Base-by-base conservation (phyloP, 2,797 vertebrate genomes). In the Coracias cyanogaster region DNA sequence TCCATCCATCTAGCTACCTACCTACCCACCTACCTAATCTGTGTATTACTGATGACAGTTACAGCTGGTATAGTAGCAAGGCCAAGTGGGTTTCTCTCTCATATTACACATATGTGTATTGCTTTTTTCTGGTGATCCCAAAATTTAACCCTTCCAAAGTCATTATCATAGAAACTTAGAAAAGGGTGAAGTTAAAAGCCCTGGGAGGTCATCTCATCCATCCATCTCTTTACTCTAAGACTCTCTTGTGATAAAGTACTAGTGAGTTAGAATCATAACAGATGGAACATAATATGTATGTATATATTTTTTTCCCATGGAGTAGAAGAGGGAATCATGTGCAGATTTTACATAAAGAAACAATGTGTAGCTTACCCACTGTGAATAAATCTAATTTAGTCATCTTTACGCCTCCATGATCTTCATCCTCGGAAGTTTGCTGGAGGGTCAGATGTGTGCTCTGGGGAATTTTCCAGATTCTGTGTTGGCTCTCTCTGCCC, bases 301-400 rank as follows among this genome's bases (percentile, higher is more conserved):
- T 61, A 69, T 89, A 82, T 58, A 20, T 79, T 94, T 95, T 46
- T 94, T 96, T 96, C 94, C 92, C 95, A 96, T 91, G 94, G 67
- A 92, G 29, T 66, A 86, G 83, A 85, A 79, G 48, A 85, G 61
- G 78, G 89, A 95, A 92, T 96, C 65, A 8, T 80, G 85, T 94
- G 90, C 95, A 97, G 95, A 97, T 96, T 97, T 97, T 94, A 95
- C 96, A 98, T 97, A 97, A 98, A 97, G 96, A 97, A 97, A 87
- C 94, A 95, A 88, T 93, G 65, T 94, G 77, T 83, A 93, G 93
- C 96, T 93, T 93, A 95, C 95, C 94, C 97, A 94, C 94, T 97
- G 97, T 96, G 97, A 97, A 97, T 97, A 97, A 97, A 98, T 98
- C 97, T 96, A 97, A 98, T 97, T 98, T 97, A 96, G 91, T 86